Base-by-base conservation (phyloP, 2,888 invertebrate genomes). In the Dyspetes luteomarginatus region DNA sequence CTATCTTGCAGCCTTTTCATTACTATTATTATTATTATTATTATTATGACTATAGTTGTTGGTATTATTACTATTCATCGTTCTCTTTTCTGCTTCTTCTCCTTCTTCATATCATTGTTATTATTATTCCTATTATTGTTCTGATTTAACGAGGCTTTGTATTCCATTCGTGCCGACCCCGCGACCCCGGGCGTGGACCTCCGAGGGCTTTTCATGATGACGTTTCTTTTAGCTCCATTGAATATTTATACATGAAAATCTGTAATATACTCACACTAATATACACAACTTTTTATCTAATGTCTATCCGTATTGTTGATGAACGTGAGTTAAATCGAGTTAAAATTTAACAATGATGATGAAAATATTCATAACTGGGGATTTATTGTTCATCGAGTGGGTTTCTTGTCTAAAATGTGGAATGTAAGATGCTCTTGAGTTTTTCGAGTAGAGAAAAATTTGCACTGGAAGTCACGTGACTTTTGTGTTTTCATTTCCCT, bases 121-220 rank as follows among this genome's bases (percentile, higher is more conserved):
- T 77, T 79, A 80, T 83, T 82, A 82, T 86, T 85, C 80, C 86
- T 87, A 87, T 88, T 88, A 86, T 87, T 85, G 84, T 87, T 83
- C 79, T 78, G 86, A 85, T 85, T 88, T 89, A 89, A 89, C 87
- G 89, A 89, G 86, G 85, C 88, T 88, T 87, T 87, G 88, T 83
- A 83, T 80, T 82, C 79, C 65, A 76, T 78, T 78, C 82, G 82
- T 83, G 74, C 81, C 68, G 76, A 79, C 82, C 82, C 56, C 65
- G 22, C 74, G 83, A 80, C 84, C 84, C 67, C 75, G 55, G 71
- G 81, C 81, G 81, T 80, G 81, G 78, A 81, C 82, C 73, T 82
- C 78, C 80, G 83, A 79, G 64, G 55, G 60, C 65, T 3, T 22
- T 19, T 83, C 71, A 82, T 81, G 82, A 73, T 58, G 69, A 50